phyloP scores from a whole-genome alignment of 2,797 vertebrate species.

The Lepus townsendii region DNA sequence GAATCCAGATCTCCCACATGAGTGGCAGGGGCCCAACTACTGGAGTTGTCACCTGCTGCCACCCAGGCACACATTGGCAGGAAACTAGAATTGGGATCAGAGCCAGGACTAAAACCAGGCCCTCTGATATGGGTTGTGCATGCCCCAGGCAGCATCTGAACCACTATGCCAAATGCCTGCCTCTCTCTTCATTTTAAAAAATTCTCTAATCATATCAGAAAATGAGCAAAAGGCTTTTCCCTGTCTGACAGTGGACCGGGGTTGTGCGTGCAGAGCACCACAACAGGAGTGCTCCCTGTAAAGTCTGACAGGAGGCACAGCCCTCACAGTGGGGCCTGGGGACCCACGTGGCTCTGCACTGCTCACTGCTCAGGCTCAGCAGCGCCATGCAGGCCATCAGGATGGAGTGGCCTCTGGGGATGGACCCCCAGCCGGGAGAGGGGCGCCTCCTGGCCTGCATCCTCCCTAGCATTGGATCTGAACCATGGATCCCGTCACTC shows the following conservation, averaged over 20 bases:
- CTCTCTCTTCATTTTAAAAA: neutral
- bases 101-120: too few relatives aligned
- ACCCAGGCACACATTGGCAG: too few relatives aligned
- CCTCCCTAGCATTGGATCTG: neutral
- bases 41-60: too few relatives aligned
- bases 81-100: too few relatives aligned
- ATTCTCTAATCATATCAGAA: neutral
- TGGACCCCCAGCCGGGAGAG: conserved; percentile 15
- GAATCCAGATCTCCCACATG: too few relatives aligned
- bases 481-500: neutral
- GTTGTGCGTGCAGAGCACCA: neutral
- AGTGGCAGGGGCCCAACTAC: too few relatives aligned
- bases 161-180: too few relatives aligned
- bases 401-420: conserved; percentile 24
- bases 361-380: neutral
- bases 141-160: too few relatives aligned
- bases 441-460: neutral
- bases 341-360: neutral
- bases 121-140: too few relatives aligned
- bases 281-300: neutral
- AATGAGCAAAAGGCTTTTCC: neutral
- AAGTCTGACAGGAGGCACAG: neutral
- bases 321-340: fast-evolving
- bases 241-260: neutral
- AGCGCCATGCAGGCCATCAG: neutral